Base-by-base conservation (phyloP, 2,888 invertebrate genomes). In the Callyntrura sp. region DNA sequence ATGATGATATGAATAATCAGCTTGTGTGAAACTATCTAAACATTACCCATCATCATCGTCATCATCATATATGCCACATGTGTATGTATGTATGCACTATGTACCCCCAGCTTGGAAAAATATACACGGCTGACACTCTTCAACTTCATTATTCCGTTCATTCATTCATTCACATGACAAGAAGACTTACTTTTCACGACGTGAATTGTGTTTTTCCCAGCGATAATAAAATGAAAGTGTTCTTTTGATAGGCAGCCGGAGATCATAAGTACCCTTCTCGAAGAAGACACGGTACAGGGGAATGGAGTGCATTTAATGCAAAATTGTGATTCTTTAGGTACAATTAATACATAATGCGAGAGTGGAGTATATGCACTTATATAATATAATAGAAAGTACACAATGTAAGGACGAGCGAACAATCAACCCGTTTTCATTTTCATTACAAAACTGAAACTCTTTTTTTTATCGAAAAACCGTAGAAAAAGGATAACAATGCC, bases 71-170 rank as follows among this genome's bases (percentile, higher is more conserved):
- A 4, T 20, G 20, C 20, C 14, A 51, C n/a, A n/a, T n/a, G n/a
- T n/a, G n/a, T n/a, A n/a, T n/a, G n/a, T 65, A 35, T 65, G 9
- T 17, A 57, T 65, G 65, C 65, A 20, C 5, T 23, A 23, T 35
- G 6, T 35, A 35, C 35, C 35, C 35, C 35, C 35, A 35, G 35
- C 35, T 35, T 35, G 35, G 35, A 35, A 35, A 35, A 35, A 35
- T 35, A 35, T 6, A 35, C 35, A 35, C 35, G 35, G 35, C 35
- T 35, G 35, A 35, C 9, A 65, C 70, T 35, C 55, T 57, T 79
- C 79, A 79, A 55, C 57, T 79, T 79, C 79, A 79, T 79, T 79
- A 79, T 79, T 79, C 79, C 57, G 35, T 57, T 79, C 79, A 79
- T 79, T 57, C 79, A 17, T 57, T 57, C 57, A n/a, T 20, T 14